Percentiles rank a stretch among this genome's conserved stretches.
Conservation (phyloP, 1,140 invertebrate species). For the Cherax destructor region DNA sequence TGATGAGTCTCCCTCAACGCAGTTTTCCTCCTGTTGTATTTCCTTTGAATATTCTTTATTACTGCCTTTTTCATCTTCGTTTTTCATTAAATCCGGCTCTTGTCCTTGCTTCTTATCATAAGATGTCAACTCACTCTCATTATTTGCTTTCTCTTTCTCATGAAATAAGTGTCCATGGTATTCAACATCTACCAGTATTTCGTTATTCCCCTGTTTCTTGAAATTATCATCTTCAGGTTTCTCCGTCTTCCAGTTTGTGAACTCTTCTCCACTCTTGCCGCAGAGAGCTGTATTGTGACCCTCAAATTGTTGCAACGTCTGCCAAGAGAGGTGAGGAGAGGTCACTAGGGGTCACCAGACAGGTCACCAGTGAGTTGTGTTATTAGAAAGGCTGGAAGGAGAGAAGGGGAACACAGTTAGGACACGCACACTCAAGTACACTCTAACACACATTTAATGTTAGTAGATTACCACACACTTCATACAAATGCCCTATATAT, state of each 20-base stretch:
- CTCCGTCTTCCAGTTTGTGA: not conserved
- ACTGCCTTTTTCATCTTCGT: too few relatives aligned
- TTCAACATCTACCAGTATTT: not conserved
- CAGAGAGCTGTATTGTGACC: not conserved
- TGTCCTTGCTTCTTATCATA: not conserved
- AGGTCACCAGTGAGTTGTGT: constrained; percentile 25
- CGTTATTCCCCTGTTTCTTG: not conserved
- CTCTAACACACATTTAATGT: not conserved
- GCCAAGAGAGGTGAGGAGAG: constrained; percentile 65
- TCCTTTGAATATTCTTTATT: too few relatives aligned
- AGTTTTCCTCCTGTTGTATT: not conserved
- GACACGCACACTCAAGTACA: constrained; percentile 4
- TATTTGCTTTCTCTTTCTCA: not conserved
- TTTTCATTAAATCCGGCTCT: not conserved
- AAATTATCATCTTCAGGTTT: not conserved
- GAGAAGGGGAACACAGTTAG: constrained; percentile 47
- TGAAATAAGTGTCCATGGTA: not conserved
- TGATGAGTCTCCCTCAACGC: not conserved
- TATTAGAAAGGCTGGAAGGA: constrained; percentile 56
- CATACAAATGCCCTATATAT: not conserved
- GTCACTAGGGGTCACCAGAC: constrained; percentile 43
- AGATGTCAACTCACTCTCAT: not conserved
- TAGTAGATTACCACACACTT: not conserved
- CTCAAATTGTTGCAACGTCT: constrained; percentile 43
- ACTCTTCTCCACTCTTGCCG: not conserved